Evolutionary conservation across 2,888 invertebrate species (phyloP).

Genomic region (Trichacis sp.): DNA sequence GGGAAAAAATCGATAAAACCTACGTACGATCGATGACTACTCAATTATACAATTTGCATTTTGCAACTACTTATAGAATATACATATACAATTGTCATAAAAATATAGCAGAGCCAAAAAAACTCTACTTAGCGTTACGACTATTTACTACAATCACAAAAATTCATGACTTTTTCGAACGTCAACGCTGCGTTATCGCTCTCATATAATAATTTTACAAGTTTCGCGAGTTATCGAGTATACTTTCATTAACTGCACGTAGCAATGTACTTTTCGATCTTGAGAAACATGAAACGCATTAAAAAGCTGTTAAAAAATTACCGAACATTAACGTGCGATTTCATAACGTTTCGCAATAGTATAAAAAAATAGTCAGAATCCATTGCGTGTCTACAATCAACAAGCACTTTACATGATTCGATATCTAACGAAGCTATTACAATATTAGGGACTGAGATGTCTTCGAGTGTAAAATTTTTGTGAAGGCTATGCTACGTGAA

Average conservation of each 20-base stretch:
- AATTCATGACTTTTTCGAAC: neutral
- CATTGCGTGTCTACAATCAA: slow-evolving; percentile 5
- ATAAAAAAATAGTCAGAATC: slow-evolving; percentile 27
- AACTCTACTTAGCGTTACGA: neutral
- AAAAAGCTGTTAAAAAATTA: slow-evolving; percentile 7
- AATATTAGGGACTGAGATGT: neutral
- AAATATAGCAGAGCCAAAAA: neutral
- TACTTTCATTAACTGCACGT: too few species aligned
- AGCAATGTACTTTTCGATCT: too few species aligned
- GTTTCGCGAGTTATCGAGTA: too few species aligned
- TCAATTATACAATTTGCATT: too few species aligned
- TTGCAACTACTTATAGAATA: too few species aligned
- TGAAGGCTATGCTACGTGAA: slow-evolving; percentile 23
- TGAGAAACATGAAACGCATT: neutral
- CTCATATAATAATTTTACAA: too few species aligned
- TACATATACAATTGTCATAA: neutral
- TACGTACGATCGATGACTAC: too few species aligned
- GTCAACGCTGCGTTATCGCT: too few species aligned
- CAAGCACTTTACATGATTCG: slow-evolving; percentile 1
- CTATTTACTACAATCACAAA: neutral
- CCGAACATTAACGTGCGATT: slow-evolving; percentile 23
- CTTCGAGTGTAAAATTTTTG: neutral
- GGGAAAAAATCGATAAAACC: too few species aligned
- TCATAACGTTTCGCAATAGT: slow-evolving; percentile 20
- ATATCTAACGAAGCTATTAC: slow-evolving; percentile 10